These are phyloP conservation scores for Labrus mixtus DNA, from an alignment of 2,113 vertebrate genomes.

Conservation along the genomic window DNA sequence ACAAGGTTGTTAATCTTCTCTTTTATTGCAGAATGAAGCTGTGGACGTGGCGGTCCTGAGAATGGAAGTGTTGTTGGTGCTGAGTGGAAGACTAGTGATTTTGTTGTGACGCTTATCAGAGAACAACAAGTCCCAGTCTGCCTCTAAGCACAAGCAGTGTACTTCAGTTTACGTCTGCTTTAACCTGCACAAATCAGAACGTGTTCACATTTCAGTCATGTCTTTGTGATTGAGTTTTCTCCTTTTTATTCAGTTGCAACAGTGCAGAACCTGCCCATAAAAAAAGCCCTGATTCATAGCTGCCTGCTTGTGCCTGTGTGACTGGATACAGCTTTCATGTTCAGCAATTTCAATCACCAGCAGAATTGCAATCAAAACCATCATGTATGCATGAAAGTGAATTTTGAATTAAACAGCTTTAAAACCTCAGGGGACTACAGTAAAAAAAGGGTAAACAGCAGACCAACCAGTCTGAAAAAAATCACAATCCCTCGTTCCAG, in stretches of 20 bases:
- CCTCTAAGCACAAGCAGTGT: conserved; percentile 76
- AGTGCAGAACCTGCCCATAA: conserved; percentile 14
- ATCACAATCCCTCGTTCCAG: neutral
- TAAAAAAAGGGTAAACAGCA: conserved; percentile 13
- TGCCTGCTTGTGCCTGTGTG: neutral
- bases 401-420: conserved; percentile 24
- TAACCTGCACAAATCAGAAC: conserved; percentile 20
- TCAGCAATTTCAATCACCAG: conserved; percentile 28
- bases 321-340: conserved; percentile 5
- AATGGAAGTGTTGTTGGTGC: conserved; percentile 61
- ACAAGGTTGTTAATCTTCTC: conserved; percentile 26
- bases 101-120: conserved; percentile 81
- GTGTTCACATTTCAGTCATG: conserved; percentile 3
- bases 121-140: conserved; percentile 84
- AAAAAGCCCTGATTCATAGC: conserved; percentile 31
- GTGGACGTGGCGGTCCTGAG: conserved; percentile 8
- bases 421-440: conserved; percentile 16
- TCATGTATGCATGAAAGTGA: conserved; percentile 25
- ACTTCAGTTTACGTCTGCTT: conserved; percentile 56
- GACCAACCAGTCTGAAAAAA: neutral
- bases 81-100: conserved; percentile 84
- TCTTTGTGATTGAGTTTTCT: neutral
- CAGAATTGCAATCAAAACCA: conserved; percentile 45
- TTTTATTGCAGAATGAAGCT: conserved; percentile 48
- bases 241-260: conserved; percentile 29